Conservation (phyloP, 2,113 vertebrate species). For the Ctenodactylus gundi region DNA sequence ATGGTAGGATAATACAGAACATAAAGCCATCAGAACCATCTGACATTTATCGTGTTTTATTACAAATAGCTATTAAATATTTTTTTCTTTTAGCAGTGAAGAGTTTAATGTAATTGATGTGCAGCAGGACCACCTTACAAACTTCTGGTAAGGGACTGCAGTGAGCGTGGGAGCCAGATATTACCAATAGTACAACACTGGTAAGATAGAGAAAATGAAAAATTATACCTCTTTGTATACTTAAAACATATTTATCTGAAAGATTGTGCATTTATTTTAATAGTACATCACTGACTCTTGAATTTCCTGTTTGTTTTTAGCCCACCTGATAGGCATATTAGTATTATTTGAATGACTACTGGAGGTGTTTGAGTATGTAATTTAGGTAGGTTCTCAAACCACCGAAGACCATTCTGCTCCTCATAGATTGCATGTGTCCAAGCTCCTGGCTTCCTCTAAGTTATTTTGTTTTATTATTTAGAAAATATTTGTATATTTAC, state of each 20-base stretch:
- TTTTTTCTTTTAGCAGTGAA: neutral
- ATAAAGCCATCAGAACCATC: neutral
- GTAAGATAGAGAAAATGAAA: neutral
- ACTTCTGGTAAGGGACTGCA: neutral
- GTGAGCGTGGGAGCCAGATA: neutral
- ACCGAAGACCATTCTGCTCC: neutral
- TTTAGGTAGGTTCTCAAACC: neutral
- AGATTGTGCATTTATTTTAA: neutral
- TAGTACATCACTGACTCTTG: neutral
- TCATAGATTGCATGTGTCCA: neutral
- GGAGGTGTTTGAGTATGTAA: neutral
- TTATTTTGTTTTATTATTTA: slow-evolving; percentile 26
- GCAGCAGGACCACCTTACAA: neutral
- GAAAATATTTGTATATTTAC: neutral
- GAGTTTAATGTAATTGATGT: neutral
- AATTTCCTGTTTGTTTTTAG: neutral
- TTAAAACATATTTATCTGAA: slow-evolving; percentile 7
- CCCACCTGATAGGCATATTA: neutral
- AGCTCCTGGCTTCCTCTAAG: neutral
- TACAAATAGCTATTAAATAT: neutral
- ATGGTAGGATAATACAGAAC: neutral
- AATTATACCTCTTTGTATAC: neutral
- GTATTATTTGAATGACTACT: neutral
- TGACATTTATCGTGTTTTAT: neutral
- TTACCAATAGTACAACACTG: neutral